These are phyloP conservation scores for Porites cylindrica DNA, from an alignment of 92 coral and sea anemone genomes.

Conservation along the genomic window DNA sequence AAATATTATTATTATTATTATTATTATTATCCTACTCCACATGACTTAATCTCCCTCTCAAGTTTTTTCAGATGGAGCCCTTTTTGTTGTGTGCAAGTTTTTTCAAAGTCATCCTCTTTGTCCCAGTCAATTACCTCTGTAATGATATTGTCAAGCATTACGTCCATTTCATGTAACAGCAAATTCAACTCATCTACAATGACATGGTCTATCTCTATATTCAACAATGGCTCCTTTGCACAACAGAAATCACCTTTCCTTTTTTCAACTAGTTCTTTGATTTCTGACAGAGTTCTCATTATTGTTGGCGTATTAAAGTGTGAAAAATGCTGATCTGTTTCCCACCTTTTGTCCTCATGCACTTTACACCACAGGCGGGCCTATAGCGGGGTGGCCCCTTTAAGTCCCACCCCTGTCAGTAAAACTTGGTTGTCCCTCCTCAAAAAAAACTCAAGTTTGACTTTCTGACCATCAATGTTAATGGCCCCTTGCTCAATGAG, in stretches of 20 bases:
- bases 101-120: conserved; percentile 48
- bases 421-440: conserved; percentile 47
- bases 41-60: conserved; percentile 10
- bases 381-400: conserved; percentile 41
- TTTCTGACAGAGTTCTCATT: conserved; percentile 60
- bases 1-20: too few relatives aligned
- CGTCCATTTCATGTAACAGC: conserved; percentile 70
- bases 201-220: conserved; percentile 74
- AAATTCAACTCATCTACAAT: conserved; percentile 70
- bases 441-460: conserved; percentile 30
- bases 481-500: conserved; percentile 24
- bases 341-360: conserved; percentile 39
- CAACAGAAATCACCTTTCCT: conserved; percentile 68
- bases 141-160: conserved; percentile 59
- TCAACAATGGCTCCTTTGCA: conserved; percentile 66
- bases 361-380: conserved; percentile 59
- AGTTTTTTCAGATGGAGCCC: neutral
- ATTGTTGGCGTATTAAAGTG: conserved; percentile 48
- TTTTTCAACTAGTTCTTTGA: conserved; percentile 65
- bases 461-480: conserved; percentile 32
- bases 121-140: conserved; percentile 65
- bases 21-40: neutral
- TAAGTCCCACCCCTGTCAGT: conserved; percentile 56
- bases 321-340: conserved; percentile 12
- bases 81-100: conserved; percentile 15